Evolutionary conservation across 92 coral and sea anemone genomes (phyloP).

Genomic region (Epizoanthus stellaris): DNA sequence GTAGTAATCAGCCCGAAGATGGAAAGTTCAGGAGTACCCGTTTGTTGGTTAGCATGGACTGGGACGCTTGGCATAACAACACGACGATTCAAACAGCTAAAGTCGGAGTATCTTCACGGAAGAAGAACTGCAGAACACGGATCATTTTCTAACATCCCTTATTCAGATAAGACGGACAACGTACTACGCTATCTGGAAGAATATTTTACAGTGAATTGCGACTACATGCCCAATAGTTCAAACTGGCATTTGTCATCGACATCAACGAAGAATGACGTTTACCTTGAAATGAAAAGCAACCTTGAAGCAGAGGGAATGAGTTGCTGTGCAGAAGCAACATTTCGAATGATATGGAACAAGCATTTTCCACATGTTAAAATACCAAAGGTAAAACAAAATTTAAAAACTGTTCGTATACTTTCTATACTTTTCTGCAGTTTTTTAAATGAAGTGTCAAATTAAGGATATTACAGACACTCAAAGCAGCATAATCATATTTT

Average conservation of each 20-base stretch:
- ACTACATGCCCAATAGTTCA: slow-evolving; percentile 55
- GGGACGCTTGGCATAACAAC: slow-evolving; percentile 47
- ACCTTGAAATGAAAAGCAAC: slow-evolving; percentile 43
- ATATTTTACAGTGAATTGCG: slow-evolving; percentile 67
- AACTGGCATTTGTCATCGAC: slow-evolving; percentile 62
- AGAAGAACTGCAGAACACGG: slow-evolving; percentile 51
- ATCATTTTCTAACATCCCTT: no score
- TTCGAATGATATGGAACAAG: slow-evolving; percentile 45
- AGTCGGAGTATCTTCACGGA: slow-evolving; percentile 51
- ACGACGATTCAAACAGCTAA: slow-evolving; percentile 51
- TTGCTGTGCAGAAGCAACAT: slow-evolving; percentile 35
- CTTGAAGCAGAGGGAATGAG: slow-evolving; percentile 24
- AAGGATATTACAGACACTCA: no score
- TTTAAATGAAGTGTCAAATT: no score
- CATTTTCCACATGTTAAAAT: slow-evolving; percentile 65
- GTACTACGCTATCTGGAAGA: slow-evolving; percentile 38
- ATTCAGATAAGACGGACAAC: no score
- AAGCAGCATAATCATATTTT: no score
- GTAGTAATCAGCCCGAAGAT: no score
- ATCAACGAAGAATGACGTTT: slow-evolving; percentile 46
- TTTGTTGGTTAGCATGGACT: no score
- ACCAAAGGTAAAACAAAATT: slow-evolving; percentile 61
- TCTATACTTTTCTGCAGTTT: no score
- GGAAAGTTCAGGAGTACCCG: no score
- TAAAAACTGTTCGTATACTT: no score